phyloP scores from a whole-genome alignment of 2,797 vertebrate genomes.

The Phrynocephalus forsythii region DNA sequence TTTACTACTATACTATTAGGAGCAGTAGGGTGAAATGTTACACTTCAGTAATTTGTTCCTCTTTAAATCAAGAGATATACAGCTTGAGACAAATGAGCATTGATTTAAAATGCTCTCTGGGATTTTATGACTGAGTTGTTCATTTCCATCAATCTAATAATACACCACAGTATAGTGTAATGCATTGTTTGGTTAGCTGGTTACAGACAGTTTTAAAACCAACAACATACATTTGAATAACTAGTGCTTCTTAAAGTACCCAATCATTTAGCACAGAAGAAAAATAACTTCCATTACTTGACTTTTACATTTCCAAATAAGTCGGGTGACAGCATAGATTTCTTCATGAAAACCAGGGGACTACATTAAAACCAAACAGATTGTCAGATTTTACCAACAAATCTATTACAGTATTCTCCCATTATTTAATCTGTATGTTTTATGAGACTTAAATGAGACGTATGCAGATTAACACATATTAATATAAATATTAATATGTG shows the following conservation, averaged over 20 bases:
- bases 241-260: neutral
- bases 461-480: neutral
- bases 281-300: neutral
- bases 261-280: neutral
- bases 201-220: neutral
- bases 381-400: neutral
- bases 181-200: constrained; percentile 7
- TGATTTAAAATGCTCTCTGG: neutral
- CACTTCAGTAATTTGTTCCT: neutral
- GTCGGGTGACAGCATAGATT: neutral
- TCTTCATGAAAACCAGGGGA: neutral
- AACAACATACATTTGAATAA: neutral
- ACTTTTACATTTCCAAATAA: neutral
- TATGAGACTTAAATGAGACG: neutral
- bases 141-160: neutral
- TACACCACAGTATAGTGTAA: neutral
- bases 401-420: neutral
- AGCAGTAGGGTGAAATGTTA: neutral
- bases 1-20: neutral
- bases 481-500: neutral
- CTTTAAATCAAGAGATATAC: neutral
- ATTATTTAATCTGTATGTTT: neutral
- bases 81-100: neutral
- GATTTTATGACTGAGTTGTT: neutral
- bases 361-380: neutral